Base-by-base conservation (phyloP, 1,140 invertebrate species). In the Pseudomyrmex flavicornis region DNA sequence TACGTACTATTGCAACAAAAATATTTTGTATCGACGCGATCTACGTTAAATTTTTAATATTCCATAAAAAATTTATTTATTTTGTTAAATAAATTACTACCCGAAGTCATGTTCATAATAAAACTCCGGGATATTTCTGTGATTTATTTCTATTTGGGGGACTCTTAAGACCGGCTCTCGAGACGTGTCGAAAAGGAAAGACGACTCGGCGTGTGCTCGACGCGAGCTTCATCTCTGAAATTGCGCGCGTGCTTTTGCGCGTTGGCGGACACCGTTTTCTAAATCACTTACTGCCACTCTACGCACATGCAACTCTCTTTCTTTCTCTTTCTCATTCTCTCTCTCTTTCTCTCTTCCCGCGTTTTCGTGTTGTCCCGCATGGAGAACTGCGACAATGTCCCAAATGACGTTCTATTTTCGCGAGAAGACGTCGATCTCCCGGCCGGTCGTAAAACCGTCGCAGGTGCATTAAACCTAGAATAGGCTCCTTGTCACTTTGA, bases 211-310 rank as follows among this genome's bases (percentile, higher is more conserved):
- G 48, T 35, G 77, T 84, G 83, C 86, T 72, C 82, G 72, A 63
- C 79, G 5, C 35, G 83, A 85, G 70, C 79, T 92, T 91, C 90
- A 93, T 92, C 66, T 91, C 84, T 68, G 9, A 75, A 85, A 93
- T 93, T 92, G 88, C 83, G 84, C 58, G 70, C 86, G 86, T 85
- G 74, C 58, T 88, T 83, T 77, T 69, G 82, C 83, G 91, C 92
- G 91, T 93, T 89, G 91, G 90, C 87, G 90, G 91, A 92, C 91
- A 87, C 63, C 59, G 88, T 90, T 91, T 91, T 91, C 90, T 90
- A 91, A 91, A 92, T 91, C 91, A 90, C 85, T 83, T 76, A 69
- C 69, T 87, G 83, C 68, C 83, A 82, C 68, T 65, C 35, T 73
- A 58, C 56, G 44, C 56, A 54, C 76, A 83, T 3, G 26, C 26